Base-by-base conservation (phyloP, 2,797 vertebrate species). In the Loris lydekkerianus region DNA sequence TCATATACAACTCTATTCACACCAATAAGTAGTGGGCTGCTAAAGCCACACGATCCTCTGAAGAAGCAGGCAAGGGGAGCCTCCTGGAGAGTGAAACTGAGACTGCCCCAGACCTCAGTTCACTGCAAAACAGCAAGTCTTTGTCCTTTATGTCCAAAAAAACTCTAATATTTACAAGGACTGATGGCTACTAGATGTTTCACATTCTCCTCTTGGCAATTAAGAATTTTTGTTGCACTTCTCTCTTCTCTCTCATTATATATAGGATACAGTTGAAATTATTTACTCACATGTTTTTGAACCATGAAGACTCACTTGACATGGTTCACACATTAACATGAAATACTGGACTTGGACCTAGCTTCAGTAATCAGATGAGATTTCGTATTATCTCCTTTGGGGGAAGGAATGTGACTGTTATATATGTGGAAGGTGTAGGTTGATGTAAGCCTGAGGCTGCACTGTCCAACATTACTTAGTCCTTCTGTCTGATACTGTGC, bases 241-340 rank as follows among this genome's bases (percentile, higher is more conserved):
- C 58, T 76, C 5, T 69, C 88, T 95, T 97, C 37, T 87, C 49
- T 87, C 0, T 84, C 29, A 9, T 80, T 53, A 85, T 67, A 53
- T 60, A 65, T 37, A 93, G 10, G 18, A n/a, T 92, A 31, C 80
- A 60, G 6, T 69, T 95, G 46, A 89, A 67, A 53, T 70, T 93
- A 63, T 70, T 92, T 93, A 53, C 40, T 25, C 46, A 80, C 60
- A 78, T 70, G 65, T 75, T 86, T 82, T 40, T 78, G 85, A 92
- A 53, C 90, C 78, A 60, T 73, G 63, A 93, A 70, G 75, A 94
- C 25, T 91, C 80, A 75, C 60, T 91, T 93, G 46, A 89, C 29
- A 67, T 27, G 65, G 60, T 85, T 69, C 85, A 40, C 69, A 31
- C 63, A 58, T 56, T 78, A 65, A 76, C 10, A 10, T 77, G 58